Base-by-base conservation (phyloP, 2,888 invertebrate species). In the Pterostichus niger region DNA sequence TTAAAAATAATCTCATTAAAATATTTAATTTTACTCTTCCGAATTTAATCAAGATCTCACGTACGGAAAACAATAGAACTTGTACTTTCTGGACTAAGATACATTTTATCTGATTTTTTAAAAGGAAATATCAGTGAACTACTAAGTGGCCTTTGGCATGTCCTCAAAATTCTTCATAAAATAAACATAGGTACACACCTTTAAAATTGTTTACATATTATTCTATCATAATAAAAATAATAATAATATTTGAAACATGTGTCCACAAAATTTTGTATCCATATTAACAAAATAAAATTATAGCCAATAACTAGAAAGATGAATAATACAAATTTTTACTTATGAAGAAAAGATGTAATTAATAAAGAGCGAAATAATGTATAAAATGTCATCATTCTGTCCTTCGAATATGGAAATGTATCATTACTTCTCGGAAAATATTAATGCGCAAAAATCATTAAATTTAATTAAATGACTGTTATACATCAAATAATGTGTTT, bases 61-160 rank as follows among this genome's bases (percentile, higher is more conserved):
- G 33, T 64, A 64, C 6, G 13, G 24, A 64, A 64, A 64, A 64
- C 33, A 33, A 64, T 64, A 33, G 33, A 64, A 33, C 35, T 64
- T 35, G 0, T 31, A 9, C 11, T 5, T 64, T 64, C 59, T 64
- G n/a, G 13, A 35, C 31, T 64, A 64, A 24, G 31, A 59, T 59
- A 59, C 24, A 59, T 31, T 31, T 59, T 59, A 64, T 64, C 35
- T 35, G 33, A 64, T 64, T 35, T 33, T 35, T n/a, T n/a, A 64
- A n/a, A n/a, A n/a, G 64, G 64, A 64, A 35, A 64, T 59, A 64
- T 24, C 3, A 11, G 31, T n/a, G 64, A 11, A 35, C 7, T 9
- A 13, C 33, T 1, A 61, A n/a, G n/a, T n/a, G 7, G 7, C 11
- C 31, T 56, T 56, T 56, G 15, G 24, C 56, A 1, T 56, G 24